These are phyloP conservation scores for Pseudochaenichthys georgianus DNA, from an alignment of 2,797 vertebrate species.

Conservation along the genomic window DNA sequence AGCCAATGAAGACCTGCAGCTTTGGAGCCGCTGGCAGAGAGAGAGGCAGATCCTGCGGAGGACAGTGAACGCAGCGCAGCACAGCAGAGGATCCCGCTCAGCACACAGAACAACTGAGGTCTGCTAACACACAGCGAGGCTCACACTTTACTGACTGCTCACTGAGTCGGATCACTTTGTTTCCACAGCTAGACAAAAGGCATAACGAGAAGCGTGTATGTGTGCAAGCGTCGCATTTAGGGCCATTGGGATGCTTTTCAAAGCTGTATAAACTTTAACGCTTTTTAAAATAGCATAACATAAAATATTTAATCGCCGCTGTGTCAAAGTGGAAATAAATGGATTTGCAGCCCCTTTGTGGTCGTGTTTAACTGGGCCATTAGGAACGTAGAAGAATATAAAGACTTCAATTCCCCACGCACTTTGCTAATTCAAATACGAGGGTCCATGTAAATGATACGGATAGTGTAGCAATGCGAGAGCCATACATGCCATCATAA, in stretches of 20 bases:
- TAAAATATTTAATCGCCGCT: constrained; percentile 56
- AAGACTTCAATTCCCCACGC: neutral
- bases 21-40: constrained; percentile 30
- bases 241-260: constrained; percentile 6
- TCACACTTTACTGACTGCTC: constrained; percentile 66
- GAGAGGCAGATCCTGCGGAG: constrained; percentile 52
- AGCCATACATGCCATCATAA: no score
- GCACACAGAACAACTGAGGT: constrained; percentile 19
- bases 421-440: neutral
- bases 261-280: constrained; percentile 14
- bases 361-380: neutral
- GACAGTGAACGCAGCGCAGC: constrained; percentile 47
- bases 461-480: no score
- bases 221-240: neutral
- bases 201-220: neutral
- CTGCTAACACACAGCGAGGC: constrained; percentile 39
- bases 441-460: neutral
- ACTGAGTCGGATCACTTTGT: constrained; percentile 53
- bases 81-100: constrained; percentile 38
- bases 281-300: constrained; percentile 50
- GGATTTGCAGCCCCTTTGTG: constrained; percentile 11
- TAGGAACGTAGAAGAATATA: neutral
- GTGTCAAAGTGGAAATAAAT: constrained; percentile 33
- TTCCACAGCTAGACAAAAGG: constrained; percentile 47
- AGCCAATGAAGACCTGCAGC: constrained; percentile 50